These are phyloP conservation scores for Euthynnus affinis DNA, from an alignment of 2,797 vertebrate genomes.

Conservation along the genomic window DNA sequence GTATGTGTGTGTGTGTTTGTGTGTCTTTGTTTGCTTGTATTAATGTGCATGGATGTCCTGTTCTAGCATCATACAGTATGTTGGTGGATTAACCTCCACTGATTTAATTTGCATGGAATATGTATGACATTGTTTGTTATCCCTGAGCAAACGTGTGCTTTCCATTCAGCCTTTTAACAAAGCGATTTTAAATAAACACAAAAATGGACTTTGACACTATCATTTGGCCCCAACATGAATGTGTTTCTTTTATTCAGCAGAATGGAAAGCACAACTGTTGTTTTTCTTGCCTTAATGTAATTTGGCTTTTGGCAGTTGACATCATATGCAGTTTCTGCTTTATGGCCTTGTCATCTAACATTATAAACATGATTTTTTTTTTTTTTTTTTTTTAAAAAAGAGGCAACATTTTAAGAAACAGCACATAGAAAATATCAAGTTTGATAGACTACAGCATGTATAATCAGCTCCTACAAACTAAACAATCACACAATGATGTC, in stretches of 20 bases:
- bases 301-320: slow-evolving; percentile 54
- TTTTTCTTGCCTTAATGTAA: slow-evolving; percentile 9
- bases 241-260: not conserved
- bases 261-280: slow-evolving; percentile 70
- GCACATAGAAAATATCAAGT: not conserved
- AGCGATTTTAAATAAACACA: not conserved
- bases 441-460: not conserved
- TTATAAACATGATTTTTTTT: slow-evolving; percentile 42
- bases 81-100: slow-evolving; percentile 28
- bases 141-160: slow-evolving; percentile 65
- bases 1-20: no score
- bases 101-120: slow-evolving; percentile 55
- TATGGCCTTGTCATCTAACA: slow-evolving; percentile 40
- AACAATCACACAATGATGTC: not conserved
- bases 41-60: slow-evolving; percentile 35
- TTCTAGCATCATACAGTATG: slow-evolving; percentile 32
- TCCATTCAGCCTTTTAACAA: slow-evolving; percentile 29
- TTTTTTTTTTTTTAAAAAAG: no score
- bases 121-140: slow-evolving; percentile 17
- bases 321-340: slow-evolving; percentile 35
- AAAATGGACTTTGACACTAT: not conserved
- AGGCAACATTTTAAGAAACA: slow-evolving; percentile 59
- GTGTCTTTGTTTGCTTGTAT: slow-evolving; percentile 40
- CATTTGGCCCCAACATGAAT: not conserved
- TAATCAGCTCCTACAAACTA: not conserved